Conservation (phyloP, 23 tunicate species). For the Styela clava region DNA sequence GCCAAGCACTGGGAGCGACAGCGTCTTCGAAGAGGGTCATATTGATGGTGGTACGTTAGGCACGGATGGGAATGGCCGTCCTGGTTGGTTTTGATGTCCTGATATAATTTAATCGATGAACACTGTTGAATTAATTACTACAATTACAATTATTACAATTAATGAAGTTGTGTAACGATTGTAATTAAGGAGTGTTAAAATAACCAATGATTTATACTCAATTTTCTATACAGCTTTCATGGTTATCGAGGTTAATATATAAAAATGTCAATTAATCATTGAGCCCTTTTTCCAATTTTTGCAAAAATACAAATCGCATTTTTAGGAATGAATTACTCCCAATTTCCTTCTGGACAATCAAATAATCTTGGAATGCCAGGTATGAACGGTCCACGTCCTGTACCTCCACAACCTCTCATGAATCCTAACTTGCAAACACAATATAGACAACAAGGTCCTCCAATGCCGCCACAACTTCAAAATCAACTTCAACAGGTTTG, state of each 20-base stretch:
- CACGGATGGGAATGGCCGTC: constrained; percentile 11
- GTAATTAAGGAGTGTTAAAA: too few relatives aligned
- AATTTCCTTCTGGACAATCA: neutral
- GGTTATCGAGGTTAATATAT: too few relatives aligned
- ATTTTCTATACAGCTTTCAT: too few relatives aligned
- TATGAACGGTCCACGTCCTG: constrained; percentile 45
- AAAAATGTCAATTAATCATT: too few relatives aligned
- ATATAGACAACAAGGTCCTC: constrained; percentile 25
- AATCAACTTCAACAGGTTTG: constrained; percentile 65
- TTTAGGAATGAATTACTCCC: constrained; percentile 13
- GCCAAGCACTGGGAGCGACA: constrained; percentile 27
- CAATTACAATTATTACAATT: too few relatives aligned
- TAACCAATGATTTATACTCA: too few relatives aligned
- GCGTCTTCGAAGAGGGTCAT: constrained; percentile 28
- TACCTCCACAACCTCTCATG: constrained; percentile 46
- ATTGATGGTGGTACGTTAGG: neutral
- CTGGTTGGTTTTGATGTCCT: constrained; percentile 2
- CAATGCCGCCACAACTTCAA: constrained; percentile 50
- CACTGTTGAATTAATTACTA: too few relatives aligned
- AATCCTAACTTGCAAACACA: constrained; percentile 42
- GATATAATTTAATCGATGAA: neutral
- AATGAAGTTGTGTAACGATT: too few relatives aligned
- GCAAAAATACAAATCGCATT: too few relatives aligned
- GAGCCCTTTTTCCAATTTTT: too few relatives aligned
- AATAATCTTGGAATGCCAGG: constrained; percentile 1